Percentiles rank a stretch among this genome's conserved stretches.
These are phyloP conservation scores for Scaptomyza pallida DNA, from an alignment of 1,140 invertebrate genomes.

Conservation along the genomic window DNA sequence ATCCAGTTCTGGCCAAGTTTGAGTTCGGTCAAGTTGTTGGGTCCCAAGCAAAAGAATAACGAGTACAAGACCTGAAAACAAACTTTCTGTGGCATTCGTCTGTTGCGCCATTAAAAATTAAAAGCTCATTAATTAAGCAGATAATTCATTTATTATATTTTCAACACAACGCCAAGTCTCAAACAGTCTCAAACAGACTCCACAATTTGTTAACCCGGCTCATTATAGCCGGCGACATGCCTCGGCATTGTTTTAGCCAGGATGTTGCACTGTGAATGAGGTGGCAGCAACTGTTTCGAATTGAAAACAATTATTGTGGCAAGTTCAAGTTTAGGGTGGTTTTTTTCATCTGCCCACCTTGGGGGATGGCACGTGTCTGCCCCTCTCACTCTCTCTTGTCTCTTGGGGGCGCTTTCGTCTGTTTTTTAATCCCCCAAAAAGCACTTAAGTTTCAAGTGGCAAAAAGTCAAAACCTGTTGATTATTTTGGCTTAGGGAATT, in stretches of 20 bases:
- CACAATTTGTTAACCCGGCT: conserved; percentile 75
- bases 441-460: conserved; percentile 60
- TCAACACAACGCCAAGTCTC: conserved; percentile 66
- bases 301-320: conserved; percentile 71
- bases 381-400: no score
- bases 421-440: conserved; percentile 54
- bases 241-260: conserved; percentile 1
- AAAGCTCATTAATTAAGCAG: conserved; percentile 82
- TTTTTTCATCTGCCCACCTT: background rate
- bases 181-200: no score
- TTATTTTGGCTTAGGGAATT: conserved; percentile 31
- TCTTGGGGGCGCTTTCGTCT: conserved; percentile 43
- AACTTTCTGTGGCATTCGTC: conserved; percentile 47
- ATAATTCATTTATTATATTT: conserved; percentile 84
- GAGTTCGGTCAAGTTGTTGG: conserved; percentile 17
- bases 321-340: conserved; percentile 38
- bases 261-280: background rate
- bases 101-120: conserved; percentile 79
- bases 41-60: conserved; percentile 16
- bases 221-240: conserved; percentile 56
- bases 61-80: conserved; percentile 46
- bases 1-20: background rate
- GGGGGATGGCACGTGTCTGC: conserved; percentile 46
- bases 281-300: conserved; percentile 66
- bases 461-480: conserved; percentile 65